phyloP scores from a whole-genome alignment of 2,888 invertebrate species.

The Pyrrhosoma nymphula region DNA sequence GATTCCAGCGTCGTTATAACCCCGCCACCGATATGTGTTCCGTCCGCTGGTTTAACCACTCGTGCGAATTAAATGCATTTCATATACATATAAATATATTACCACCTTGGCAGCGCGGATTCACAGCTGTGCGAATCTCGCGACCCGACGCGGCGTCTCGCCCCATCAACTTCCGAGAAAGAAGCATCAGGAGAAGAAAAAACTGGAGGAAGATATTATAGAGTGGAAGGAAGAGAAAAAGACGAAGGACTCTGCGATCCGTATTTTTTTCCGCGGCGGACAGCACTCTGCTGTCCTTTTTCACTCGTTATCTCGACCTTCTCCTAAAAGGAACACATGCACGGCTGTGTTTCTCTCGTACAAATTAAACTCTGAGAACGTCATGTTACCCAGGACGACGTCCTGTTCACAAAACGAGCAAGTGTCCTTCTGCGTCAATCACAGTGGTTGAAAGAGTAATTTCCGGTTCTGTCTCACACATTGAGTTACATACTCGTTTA shows the following conservation, averaged over 20 bases:
- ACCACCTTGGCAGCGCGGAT: neutral
- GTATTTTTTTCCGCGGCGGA: neutral
- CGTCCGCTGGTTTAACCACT: neutral
- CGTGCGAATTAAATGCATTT: slow-evolving; percentile 22
- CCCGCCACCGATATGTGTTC: neutral
- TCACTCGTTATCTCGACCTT: neutral
- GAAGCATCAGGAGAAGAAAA: neutral
- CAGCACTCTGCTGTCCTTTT: neutral
- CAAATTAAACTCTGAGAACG: neutral
- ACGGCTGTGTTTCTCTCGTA: neutral
- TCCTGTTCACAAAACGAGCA: neutral
- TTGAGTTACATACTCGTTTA: no score
- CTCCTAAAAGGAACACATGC: neutral
- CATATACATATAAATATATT: neutral
- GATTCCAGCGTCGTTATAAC: neutral
- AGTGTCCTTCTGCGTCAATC: neutral
- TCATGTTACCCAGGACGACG: neutral
- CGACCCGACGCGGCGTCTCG: neutral
- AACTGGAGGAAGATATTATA: neutral
- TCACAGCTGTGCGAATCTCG: neutral
- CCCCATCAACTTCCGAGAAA: neutral
- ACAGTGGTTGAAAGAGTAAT: neutral
- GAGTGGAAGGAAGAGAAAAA: neutral
- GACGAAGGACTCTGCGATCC: neutral
- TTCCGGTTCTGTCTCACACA: neutral